A percentile compares a stretch with the other conserved stretches of the same genome.
These are phyloP conservation scores for Phoxinus phoxinus DNA, from an alignment of 2,113 vertebrate genomes.

Conservation along the genomic window DNA sequence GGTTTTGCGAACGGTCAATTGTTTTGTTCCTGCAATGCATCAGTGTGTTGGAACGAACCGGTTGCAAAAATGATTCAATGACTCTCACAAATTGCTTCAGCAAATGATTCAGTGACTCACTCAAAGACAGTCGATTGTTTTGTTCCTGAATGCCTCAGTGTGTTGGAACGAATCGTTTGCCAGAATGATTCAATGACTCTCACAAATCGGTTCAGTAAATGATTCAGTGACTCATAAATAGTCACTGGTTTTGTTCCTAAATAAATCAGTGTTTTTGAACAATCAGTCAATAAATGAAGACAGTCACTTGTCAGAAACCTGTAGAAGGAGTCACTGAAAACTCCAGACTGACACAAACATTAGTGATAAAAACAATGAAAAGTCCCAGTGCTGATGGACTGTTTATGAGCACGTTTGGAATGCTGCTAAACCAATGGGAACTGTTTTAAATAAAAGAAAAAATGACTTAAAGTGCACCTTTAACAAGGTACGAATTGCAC, in stretches of 20 bases:
- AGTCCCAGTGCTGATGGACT: neutral
- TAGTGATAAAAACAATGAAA: neutral
- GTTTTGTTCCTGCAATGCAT: no score
- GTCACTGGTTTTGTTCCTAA: neutral
- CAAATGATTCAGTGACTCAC: neutral
- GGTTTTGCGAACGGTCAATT: no score
- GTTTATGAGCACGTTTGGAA: neutral
- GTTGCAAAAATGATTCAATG: neutral
- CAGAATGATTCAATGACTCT: neutral
- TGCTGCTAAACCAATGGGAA: neutral
- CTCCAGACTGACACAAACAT: neutral
- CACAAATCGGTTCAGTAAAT: neutral
- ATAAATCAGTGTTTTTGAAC: neutral
- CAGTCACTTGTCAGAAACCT: neutral
- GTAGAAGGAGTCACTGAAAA: neutral
- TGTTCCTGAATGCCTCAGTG: neutral
- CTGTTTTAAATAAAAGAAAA: neutral
- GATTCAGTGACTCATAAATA: neutral
- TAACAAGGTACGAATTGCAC: neutral
- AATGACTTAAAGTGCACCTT: constrained; percentile 7
- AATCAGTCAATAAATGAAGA: neutral
- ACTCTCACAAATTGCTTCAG: neutral
- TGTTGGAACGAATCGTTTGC: neutral
- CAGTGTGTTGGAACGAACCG: no score
- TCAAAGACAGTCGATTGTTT: neutral